phyloP scores from a whole-genome alignment of 2,888 invertebrate genomes.

The Erynnis tages region DNA sequence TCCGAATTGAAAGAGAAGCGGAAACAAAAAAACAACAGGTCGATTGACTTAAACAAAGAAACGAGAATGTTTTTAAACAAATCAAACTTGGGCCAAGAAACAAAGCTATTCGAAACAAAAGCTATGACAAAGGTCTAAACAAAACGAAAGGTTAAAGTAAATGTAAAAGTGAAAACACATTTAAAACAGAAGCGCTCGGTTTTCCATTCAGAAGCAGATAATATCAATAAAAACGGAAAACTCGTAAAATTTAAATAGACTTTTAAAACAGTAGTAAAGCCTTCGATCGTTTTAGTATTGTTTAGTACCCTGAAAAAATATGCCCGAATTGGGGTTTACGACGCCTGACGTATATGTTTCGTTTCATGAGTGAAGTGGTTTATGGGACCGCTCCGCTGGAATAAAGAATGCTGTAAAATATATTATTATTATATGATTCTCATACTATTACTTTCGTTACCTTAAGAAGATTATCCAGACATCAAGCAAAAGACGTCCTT shows the following conservation, averaged over 20 bases:
- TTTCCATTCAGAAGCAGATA: constrained; percentile 33
- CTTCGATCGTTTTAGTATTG: constrained; percentile 25
- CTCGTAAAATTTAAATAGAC: constrained; percentile 39
- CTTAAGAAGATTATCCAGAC: too few relatives aligned
- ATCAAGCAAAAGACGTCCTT: too few relatives aligned
- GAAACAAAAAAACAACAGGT: constrained; percentile 6
- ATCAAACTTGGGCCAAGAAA: constrained; percentile 9
- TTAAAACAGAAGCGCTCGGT: constrained; percentile 29
- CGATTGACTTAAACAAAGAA: constrained; percentile 10
- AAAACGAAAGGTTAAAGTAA: constrained; percentile 2
- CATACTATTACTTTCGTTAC: too few relatives aligned
- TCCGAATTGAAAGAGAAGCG: not conserved
- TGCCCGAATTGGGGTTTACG: constrained; percentile 18
- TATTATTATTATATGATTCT: too few relatives aligned
- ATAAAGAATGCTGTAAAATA: not conserved
- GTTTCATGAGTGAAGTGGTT: constrained; percentile 15
- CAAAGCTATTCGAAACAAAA: constrained; percentile 14
- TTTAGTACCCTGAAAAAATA: constrained; percentile 22
- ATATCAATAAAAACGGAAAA: constrained; percentile 40
- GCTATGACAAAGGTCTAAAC: constrained; percentile 14
- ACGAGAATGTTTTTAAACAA: constrained; percentile 21
- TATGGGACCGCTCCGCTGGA: not conserved
- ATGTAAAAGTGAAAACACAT: constrained; percentile 19
- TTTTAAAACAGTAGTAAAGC: constrained; percentile 33
- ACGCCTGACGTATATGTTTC: constrained; percentile 15